These are phyloP conservation scores for Rhagonycha fulva DNA, from an alignment of 2,888 invertebrate genomes.

Conservation along the genomic window DNA sequence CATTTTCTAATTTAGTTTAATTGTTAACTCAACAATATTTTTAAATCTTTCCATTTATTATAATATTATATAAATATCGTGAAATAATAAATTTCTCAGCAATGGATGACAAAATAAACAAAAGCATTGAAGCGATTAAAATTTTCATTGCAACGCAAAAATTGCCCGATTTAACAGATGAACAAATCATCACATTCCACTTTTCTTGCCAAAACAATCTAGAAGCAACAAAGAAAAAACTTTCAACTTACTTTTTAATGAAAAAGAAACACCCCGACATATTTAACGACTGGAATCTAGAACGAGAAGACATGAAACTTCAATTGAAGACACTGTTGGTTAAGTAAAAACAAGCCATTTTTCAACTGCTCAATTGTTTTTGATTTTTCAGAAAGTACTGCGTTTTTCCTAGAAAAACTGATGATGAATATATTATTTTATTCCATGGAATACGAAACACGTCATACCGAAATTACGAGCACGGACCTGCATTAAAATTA, in stretches of 20 bases:
- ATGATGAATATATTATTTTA: slow-evolving; percentile 64
- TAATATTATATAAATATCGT: no score
- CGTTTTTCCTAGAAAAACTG: slow-evolving; percentile 63
- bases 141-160: not conserved
- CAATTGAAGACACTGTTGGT: slow-evolving; percentile 40
- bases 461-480: slow-evolving; percentile 62
- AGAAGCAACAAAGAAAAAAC: not conserved
- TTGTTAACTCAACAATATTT: no score
- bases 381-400: slow-evolving; percentile 41
- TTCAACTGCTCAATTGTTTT: not conserved
- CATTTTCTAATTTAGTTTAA: no score
- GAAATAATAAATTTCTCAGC: not conserved
- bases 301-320: slow-evolving; percentile 46
- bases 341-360: not conserved
- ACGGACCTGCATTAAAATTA: slow-evolving; percentile 64
- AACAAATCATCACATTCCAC: slow-evolving; percentile 8
- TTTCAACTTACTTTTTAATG: not conserved
- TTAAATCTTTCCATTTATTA: no score
- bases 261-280: not conserved
- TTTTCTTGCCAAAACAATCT: not conserved
- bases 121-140: not conserved
- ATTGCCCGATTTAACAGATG: not conserved
- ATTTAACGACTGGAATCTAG: not conserved
- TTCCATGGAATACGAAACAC: slow-evolving; percentile 64
- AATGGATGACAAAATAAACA: not conserved